Evolutionary conservation across 2,113 vertebrate genomes (phyloP), one percentile per base, ranked within the genome.

Genomic region (Spheniscus mendiculus): DNA sequence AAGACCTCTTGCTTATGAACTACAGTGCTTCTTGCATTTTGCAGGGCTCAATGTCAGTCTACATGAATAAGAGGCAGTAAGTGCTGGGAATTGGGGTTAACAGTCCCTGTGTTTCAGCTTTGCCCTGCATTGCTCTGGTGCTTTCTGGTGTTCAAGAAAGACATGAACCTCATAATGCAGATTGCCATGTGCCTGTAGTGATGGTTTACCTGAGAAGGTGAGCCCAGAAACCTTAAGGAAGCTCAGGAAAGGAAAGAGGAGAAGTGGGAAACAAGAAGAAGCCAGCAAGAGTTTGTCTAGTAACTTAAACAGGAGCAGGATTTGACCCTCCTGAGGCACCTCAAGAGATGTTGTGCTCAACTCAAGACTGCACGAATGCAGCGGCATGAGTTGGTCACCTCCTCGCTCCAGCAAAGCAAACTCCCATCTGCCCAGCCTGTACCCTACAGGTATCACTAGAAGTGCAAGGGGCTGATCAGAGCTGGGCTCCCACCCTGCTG

Each of bases 361-460:
- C 53, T 77, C 45, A 49, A 9, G 45, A 19, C 12, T 53, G n/a
- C 32, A 22, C 49, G 80, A 36, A n/a, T 12, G 30, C 29, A 56
- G 32, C 4, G 5, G 7, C 40, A 9, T 0, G 0, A 56, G 15
- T 20, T 90, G 56, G 40, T 96, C 30, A 29, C 22, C 29, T 72
- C 62, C 49, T 71, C 1, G 1, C 32, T 88, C 18, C 58, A 52
- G 82, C 38, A 38, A 53, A 77, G 25, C 21, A 59, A 69, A 55
- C 7, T 82, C 8, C 3, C 12, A 11, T 63, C 47, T 63, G 42
- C 42, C 61, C 67, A 69, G 27, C 21, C 38, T 40, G 42, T 61
- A 36, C 38, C 32, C 55, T 82, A 0, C 38, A 32, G 61, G 13
- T 67, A 38, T 74, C 16, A 6, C 47, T 81, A 0, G 10, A 72